A percentile compares a stretch with the other conserved stretches of the same genome.
Evolutionary conservation across 1,140 invertebrate species (phyloP).

Genomic region (Leucophenga varia): DNA sequence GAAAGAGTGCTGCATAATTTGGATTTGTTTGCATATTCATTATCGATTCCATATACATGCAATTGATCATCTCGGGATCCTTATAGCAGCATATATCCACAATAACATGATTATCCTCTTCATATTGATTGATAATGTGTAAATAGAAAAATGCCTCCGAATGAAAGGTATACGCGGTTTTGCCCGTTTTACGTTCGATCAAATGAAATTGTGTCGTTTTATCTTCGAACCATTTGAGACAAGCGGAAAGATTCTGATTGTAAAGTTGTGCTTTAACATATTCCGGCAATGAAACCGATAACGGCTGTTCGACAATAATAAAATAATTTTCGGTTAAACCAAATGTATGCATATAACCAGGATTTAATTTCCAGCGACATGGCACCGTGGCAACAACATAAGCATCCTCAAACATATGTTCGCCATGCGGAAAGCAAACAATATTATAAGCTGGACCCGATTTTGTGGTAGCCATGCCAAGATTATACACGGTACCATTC

Average conservation of each 20-base stretch:
- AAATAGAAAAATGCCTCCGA: constrained; percentile 81
- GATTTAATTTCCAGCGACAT: constrained; percentile 73
- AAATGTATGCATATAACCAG: constrained; percentile 88
- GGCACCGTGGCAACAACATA: constrained; percentile 70
- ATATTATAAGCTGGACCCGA: constrained; percentile 71
- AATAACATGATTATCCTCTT: constrained; percentile 69
- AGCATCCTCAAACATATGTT: constrained; percentile 71
- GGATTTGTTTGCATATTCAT: constrained; percentile 78
- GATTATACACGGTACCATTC: constrained; percentile 72
- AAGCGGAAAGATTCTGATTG: constrained; percentile 64
- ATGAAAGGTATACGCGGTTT: constrained; percentile 63
- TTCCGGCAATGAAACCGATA: constrained; percentile 67
- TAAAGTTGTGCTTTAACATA: constrained; percentile 63
- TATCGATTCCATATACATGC: constrained; percentile 80
- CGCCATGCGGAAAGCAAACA: constrained; percentile 66
- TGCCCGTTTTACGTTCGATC: constrained; percentile 65
- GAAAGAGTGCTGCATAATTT: constrained; percentile 77
- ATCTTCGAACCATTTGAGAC: constrained; percentile 72
- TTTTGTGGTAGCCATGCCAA: constrained; percentile 70
- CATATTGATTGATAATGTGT: constrained; percentile 88
- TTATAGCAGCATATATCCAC: constrained; percentile 83
- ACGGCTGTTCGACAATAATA: constrained; percentile 80
- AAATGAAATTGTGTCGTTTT: constrained; percentile 77
- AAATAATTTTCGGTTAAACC: constrained; percentile 82
- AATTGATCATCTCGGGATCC: constrained; percentile 78